Evolutionary conservation across 2,888 invertebrate genomes (phyloP).

Genomic region (Matsumyia berberina): DNA sequence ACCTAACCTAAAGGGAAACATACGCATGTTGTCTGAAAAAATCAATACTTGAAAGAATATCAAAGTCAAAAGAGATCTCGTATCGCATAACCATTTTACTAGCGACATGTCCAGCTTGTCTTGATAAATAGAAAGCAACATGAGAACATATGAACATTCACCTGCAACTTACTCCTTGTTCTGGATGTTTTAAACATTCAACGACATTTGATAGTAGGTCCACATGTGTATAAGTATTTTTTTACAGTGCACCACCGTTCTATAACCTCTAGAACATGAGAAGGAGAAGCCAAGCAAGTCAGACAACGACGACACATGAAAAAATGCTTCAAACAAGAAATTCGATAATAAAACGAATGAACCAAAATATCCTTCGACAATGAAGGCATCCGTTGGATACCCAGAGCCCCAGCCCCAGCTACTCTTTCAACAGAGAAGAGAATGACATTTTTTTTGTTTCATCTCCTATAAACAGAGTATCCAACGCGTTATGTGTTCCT

Average conservation of each 20-base stretch:
- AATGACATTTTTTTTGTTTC: slow-evolving; percentile 1
- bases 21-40: no score
- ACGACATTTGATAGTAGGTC: background rate
- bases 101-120: no score
- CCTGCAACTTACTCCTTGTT: no score
- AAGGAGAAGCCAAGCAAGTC: slow-evolving; percentile 9
- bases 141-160: no score
- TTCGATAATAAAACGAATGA: slow-evolving; percentile 57
- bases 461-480: slow-evolving; percentile 17
- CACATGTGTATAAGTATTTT: no score
- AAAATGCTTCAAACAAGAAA: slow-evolving; percentile 40
- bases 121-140: no score
- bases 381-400: background rate
- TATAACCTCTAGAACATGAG: slow-evolving; percentile 8
- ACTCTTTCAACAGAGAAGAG: background rate
- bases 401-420: background rate
- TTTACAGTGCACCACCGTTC: slow-evolving; percentile 14
- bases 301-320: slow-evolving; percentile 23
- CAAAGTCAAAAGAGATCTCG: no score
- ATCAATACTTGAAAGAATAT: no score
- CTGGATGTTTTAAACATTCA: no score
- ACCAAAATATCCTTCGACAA: slow-evolving; percentile 31
- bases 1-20: no score
- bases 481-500: slow-evolving; percentile 6
- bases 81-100: no score